phyloP scores from a whole-genome alignment of 1,140 invertebrate species.

The Dinoponera quadriceps region DNA sequence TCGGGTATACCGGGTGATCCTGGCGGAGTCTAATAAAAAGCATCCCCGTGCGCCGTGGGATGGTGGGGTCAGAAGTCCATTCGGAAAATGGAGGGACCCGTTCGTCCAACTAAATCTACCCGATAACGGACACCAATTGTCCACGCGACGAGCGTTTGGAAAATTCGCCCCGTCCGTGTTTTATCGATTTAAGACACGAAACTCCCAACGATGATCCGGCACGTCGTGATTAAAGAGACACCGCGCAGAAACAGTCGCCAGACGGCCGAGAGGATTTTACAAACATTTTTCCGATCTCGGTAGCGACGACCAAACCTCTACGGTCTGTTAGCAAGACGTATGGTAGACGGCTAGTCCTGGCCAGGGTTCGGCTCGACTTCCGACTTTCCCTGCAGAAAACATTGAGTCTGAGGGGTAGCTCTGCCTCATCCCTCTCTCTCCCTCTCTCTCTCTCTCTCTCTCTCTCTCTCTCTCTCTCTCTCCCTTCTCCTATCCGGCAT shows the following conservation, averaged over 20 bases:
- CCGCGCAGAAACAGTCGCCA: too few relatives aligned
- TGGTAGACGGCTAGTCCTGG: constrained; percentile 83
- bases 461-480: constrained; percentile 38
- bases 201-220: neutral
- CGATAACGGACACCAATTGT: constrained; percentile 83
- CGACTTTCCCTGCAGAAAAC: constrained; percentile 85
- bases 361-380: constrained; percentile 85
- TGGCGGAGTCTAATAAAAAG: constrained; percentile 85
- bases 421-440: constrained; percentile 72
- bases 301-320: constrained; percentile 80
- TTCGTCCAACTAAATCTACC: constrained; percentile 85
- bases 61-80: constrained; percentile 85
- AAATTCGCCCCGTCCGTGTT: constrained; percentile 17
- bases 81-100: constrained; percentile 85
- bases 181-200: constrained; percentile 68
- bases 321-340: constrained; percentile 84
- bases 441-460: constrained; percentile 64
- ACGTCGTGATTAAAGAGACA: too few relatives aligned
- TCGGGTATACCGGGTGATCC: constrained; percentile 78
- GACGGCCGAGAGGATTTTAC: constrained; percentile 68
- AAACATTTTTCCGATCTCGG: constrained; percentile 65
- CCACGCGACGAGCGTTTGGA: constrained; percentile 48
- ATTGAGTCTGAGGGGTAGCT: constrained; percentile 83
- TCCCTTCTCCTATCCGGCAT: constrained; percentile 51
- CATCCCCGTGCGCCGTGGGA: constrained; percentile 78